phyloP scores from a whole-genome alignment of 2,797 vertebrate species.

The Eurystomus glaucurus region DNA sequence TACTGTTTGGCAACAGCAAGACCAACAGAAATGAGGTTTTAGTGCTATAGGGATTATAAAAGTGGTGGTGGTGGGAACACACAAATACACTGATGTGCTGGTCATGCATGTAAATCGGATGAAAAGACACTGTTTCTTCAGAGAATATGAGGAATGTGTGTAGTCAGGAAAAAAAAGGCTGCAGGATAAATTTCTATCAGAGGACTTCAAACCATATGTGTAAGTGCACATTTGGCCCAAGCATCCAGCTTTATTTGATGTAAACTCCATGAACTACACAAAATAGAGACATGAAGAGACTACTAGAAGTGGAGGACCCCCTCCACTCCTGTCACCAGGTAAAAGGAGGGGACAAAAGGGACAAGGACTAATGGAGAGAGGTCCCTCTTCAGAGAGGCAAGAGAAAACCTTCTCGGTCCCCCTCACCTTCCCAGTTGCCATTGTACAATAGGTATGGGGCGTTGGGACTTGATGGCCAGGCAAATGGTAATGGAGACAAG shows the following conservation, averaged over 20 bases:
- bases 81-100: neutral
- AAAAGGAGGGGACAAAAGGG: no score
- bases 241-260: neutral
- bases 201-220: neutral
- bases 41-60: neutral
- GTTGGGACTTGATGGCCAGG: no score
- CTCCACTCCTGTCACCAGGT: no score
- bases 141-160: neutral
- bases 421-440: no score
- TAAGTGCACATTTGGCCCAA: neutral
- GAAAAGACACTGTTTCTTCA: neutral
- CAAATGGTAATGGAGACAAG: no score
- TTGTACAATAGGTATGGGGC: no score
- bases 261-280: neutral
- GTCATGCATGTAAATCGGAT: neutral
- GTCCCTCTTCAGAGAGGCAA: no score
- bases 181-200: neutral
- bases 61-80: neutral
- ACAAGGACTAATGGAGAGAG: no score
- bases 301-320: no score
- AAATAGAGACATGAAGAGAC: neutral
- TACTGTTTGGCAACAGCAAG: neutral
- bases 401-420: no score
- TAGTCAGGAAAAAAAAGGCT: neutral
- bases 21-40: neutral